Evolutionary conservation across 2,113 vertebrate species (phyloP).

Genomic region (Tricholaema leucomelas): DNA sequence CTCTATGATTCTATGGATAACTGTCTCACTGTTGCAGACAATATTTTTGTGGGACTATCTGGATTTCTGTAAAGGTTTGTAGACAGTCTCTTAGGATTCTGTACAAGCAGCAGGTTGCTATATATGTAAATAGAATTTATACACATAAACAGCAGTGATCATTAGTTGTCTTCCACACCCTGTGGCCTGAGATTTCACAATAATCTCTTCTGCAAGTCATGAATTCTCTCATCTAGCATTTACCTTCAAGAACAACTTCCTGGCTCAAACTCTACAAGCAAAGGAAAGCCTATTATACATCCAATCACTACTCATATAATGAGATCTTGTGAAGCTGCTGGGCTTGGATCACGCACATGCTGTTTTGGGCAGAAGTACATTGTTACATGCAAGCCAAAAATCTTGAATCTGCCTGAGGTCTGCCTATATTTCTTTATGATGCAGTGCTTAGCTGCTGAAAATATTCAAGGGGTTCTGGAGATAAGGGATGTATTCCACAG

Average conservation of each 20-base stretch:
- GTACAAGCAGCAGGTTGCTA: background rate
- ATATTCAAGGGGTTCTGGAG: background rate
- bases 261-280: background rate
- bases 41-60: background rate
- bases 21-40: background rate
- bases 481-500: background rate
- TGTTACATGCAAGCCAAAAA: background rate
- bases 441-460: background rate
- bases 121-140: background rate
- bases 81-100: background rate
- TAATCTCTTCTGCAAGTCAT: background rate
- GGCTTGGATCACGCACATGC: background rate
- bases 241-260: background rate
- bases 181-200: background rate
- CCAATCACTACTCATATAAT: background rate
- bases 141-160: background rate
- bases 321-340: background rate
- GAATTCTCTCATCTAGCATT: background rate
- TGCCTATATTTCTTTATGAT: background rate
- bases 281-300: background rate
- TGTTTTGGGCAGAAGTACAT: background rate
- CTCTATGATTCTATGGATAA: background rate
- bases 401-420: background rate
- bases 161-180: background rate
- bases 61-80: background rate